Conservation (phyloP, 1,140 invertebrate genomes). For the Tetramorium parvispinum region DNA sequence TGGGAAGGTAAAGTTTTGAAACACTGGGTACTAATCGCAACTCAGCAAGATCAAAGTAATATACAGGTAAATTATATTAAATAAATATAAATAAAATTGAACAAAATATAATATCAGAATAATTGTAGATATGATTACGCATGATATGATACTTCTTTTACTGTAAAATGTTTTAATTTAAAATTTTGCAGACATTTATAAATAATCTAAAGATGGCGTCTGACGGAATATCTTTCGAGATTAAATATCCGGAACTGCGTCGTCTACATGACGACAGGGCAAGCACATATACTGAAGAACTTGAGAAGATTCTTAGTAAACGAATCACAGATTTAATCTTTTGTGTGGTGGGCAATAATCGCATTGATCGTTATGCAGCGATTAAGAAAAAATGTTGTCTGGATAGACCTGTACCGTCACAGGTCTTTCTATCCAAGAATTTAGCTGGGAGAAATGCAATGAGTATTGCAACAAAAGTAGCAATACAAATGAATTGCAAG, state of each 20-base stretch:
- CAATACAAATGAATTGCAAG: conserved; percentile 95
- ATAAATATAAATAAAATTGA: not conserved
- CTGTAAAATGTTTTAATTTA: not conserved
- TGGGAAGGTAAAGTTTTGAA: conserved; percentile 62
- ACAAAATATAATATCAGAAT: not conserved
- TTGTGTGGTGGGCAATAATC: conserved; percentile 89
- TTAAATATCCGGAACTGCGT: fast-evolving
- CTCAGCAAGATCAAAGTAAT: too few relatives aligned
- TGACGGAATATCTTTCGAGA: conserved; percentile 82
- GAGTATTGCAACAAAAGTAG: conserved; percentile 95
- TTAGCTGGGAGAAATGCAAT: conserved; percentile 87
- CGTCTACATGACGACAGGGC: conserved; percentile 73
- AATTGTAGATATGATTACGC: not conserved
- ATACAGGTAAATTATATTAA: conserved; percentile 52
- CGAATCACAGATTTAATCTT: conserved; percentile 88
- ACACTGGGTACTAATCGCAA: too few relatives aligned
- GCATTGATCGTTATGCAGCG: conserved; percentile 91
- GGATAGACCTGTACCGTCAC: conserved; percentile 91
- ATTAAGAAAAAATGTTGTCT: conserved; percentile 95
- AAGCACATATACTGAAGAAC: conserved; percentile 78
- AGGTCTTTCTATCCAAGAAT: conserved; percentile 89
- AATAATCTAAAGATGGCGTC: conserved; percentile 77
- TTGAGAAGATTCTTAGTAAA: conserved; percentile 87
- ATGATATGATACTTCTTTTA: not conserved
- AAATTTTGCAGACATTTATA: conserved; percentile 69